Conservation (phyloP, 2,797 vertebrate species). For the Anas capensis region DNA sequence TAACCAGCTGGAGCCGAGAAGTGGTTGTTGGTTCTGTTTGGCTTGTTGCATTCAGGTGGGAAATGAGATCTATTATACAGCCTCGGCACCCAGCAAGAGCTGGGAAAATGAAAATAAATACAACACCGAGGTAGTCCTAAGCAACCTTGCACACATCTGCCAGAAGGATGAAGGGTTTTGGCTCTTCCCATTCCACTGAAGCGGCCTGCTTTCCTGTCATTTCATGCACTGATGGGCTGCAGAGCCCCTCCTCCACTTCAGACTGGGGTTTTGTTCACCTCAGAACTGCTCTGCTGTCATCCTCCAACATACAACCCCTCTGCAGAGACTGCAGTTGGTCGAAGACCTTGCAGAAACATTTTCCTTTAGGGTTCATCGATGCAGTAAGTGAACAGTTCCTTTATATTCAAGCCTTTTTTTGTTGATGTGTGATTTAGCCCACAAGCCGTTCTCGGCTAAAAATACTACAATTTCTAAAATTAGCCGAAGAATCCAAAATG, state of each 20-base stretch:
- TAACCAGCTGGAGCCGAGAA: neutral
- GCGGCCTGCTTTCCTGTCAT: neutral
- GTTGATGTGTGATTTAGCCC: neutral
- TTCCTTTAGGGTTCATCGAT: neutral
- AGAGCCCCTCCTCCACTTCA: neutral
- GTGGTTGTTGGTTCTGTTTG: neutral
- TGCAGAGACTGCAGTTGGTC: neutral
- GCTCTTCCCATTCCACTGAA: neutral
- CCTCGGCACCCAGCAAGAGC: neutral
- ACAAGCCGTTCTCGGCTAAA: neutral
- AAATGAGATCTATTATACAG: neutral
- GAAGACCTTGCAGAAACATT: neutral
- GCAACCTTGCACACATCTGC: neutral
- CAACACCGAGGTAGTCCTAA: rapidly evolving
- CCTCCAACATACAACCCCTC: neutral
- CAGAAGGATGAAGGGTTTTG: neutral
- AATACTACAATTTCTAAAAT: neutral
- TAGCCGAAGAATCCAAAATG: neutral
- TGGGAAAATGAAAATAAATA: neutral
- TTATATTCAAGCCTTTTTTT: neutral
- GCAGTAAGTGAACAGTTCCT: neutral
- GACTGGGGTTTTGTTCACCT: neutral
- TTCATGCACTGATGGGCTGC: neutral
- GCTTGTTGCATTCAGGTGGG: neutral
- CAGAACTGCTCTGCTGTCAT: neutral